Evolutionary conservation across 2,888 invertebrate species (phyloP), one percentile per base, ranked within the genome.

Genomic region (Orthonevra nobilis): DNA sequence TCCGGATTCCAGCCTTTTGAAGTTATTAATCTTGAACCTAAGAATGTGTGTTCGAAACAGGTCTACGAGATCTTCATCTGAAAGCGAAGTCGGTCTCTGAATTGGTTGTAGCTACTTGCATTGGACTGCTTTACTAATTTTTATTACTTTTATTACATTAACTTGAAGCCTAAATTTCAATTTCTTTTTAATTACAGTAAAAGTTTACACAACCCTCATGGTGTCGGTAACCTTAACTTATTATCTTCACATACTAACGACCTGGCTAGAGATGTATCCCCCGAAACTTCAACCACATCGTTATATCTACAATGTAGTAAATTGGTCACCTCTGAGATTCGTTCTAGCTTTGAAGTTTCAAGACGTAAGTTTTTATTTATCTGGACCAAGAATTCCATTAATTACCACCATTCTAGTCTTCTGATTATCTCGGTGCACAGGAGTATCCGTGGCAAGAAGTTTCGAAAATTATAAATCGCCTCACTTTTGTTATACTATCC

Each of bases 201-300:
- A 58, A 0, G 83, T 83, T 7, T 88, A 87, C 75, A 83, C 85
- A 75, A 81, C 83, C n/a, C 81, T 86, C 4, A 81, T 87, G 82
- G 74, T 81, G 1, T 64, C 83, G 2, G 81, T 84, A 5, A 83
- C 84, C 9, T 84, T 83, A 20, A 85, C 86, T 10, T 88, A 87
- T 68, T 58, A 86, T 28, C 81, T 88, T 30, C 86, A 88, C 36
- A 83, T 89, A 14, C 61, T 66, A 6, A 82, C 83, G 0, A 83
- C 85, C 61, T 89, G 88, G 88, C 73, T 88, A 44, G 85, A 85
- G 26, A 46, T 84, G 5, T 86, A 86, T 83, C 87, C 88, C 3
- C 88, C 88, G 0, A 83, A 84, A 30, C 61, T 42, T 6, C 82
- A 83, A 15, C 86, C 86, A 0, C 66, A 81, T 0, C 44, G 28